Base-by-base conservation (phyloP, 2,888 invertebrate species). In the Lycaena phlaeas region DNA sequence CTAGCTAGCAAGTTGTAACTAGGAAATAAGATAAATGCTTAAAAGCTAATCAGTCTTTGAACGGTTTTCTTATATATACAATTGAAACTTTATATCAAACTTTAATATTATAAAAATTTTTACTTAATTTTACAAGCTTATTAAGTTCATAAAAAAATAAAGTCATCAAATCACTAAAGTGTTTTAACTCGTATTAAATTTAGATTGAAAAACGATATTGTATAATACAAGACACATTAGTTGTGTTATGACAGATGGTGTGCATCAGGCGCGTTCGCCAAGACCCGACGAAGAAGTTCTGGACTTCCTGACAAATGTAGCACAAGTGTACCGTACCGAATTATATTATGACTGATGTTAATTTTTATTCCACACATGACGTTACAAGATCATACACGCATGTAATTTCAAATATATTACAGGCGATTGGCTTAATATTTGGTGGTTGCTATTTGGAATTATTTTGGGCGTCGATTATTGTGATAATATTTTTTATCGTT, bases 291-390 rank as follows among this genome's bases (percentile, higher is more conserved):
- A 65, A 64, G 61, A 61, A 59, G 52, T 49, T 51, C 59, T 66
- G 64, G 67, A 68, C 62, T 73, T 73, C 68, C 72, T 76, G 73
- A 78, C 54, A 59, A 60, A 73, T 76, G 61, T 51, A 42, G 57
- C 68, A 48, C 78, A 72, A 70, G 64, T 78, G 75, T 39, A 38
- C 39, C 39, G 43, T 48, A 42, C 42, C 47, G 44, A 48, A 51
- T 56, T 52, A 50, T 56, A 50, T 50, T 43, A 47, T 52, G 48
- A 56, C 51, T 54, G 44, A 54, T 53, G 30, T 11, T 26, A 40
- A 30, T 15, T 40, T 40, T 40, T 40, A 40, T 40, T 25, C 22
- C 12, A 9, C 4, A 34, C 18, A 17, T 31, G 31, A 31, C 17
- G 22, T 18, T 18, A 18, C 22, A 2, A 22, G 22, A 22, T 22